These are phyloP conservation scores for Megaceryle maxima DNA, from an alignment of 2,113 vertebrate genomes.

Conservation along the genomic window DNA sequence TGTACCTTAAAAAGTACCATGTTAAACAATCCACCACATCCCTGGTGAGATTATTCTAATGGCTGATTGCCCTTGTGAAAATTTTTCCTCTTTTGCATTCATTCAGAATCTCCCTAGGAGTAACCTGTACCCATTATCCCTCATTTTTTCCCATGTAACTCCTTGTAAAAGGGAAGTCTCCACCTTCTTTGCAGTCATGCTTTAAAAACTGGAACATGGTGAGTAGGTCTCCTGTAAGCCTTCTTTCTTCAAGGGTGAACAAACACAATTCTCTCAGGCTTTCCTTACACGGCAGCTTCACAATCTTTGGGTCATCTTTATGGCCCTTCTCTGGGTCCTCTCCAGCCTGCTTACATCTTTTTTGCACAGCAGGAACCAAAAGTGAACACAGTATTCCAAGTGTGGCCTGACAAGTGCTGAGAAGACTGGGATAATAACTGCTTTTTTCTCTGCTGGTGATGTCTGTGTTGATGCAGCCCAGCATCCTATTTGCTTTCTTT, in stretches of 20 bases:
- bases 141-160: neutral
- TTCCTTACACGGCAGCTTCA: neutral
- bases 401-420: neutral
- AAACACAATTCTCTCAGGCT: neutral
- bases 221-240: neutral
- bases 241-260: neutral
- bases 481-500: neutral
- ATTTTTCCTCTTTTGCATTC: neutral
- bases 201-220: neutral
- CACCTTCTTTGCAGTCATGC: neutral
- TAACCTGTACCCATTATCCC: neutral
- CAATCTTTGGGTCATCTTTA: neutral
- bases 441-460: neutral
- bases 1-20: neutral
- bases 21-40: neutral
- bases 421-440: neutral
- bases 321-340: neutral
- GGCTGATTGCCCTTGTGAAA: neutral
- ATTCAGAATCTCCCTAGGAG: neutral
- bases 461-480: neutral
- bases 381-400: neutral
- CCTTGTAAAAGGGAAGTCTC: neutral
- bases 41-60: neutral
- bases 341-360: neutral
- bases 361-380: neutral